phyloP scores from a whole-genome alignment of 2,888 invertebrate genomes.

The Panzeria rudis region DNA sequence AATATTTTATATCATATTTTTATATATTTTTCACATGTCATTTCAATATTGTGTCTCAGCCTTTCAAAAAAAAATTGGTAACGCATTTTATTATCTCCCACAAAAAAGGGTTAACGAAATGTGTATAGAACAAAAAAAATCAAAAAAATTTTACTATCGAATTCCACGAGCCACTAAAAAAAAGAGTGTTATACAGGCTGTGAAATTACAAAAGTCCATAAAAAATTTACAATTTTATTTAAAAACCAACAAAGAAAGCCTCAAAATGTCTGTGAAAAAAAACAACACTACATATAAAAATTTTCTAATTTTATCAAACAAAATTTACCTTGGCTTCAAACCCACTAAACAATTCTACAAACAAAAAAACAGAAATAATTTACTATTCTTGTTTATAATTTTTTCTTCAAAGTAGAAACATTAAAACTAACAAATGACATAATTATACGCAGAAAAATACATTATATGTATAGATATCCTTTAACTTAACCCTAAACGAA shows the following conservation, averaged over 20 bases:
- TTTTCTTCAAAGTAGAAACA: conserved; percentile 2
- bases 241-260: conserved; percentile 49
- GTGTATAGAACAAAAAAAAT: background rate
- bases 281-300: background rate
- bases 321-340: conserved; percentile 16
- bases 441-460: conserved; percentile 58
- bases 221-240: conserved; percentile 50
- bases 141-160: conserved; percentile 20
- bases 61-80: conserved; percentile 2
- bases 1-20: conserved; percentile 33
- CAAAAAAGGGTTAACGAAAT: conserved; percentile 26
- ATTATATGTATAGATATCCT: background rate
- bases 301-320: background rate
- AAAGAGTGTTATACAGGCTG: conserved; percentile 51
- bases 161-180: background rate
- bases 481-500: conserved; percentile 51
- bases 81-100: conserved; percentile 5
- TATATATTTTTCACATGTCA: conserved; percentile 63
- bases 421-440: conserved; percentile 58
- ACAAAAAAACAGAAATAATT: conserved; percentile 9
- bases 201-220: conserved; percentile 15
- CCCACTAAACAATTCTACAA: conserved; percentile 9
- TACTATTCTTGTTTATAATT: background rate
- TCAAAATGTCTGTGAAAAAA: conserved; percentile 32
- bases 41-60: conserved; percentile 53